phyloP scores from a whole-genome alignment of 2,888 invertebrate species.

The Parnassius glacialis region DNA sequence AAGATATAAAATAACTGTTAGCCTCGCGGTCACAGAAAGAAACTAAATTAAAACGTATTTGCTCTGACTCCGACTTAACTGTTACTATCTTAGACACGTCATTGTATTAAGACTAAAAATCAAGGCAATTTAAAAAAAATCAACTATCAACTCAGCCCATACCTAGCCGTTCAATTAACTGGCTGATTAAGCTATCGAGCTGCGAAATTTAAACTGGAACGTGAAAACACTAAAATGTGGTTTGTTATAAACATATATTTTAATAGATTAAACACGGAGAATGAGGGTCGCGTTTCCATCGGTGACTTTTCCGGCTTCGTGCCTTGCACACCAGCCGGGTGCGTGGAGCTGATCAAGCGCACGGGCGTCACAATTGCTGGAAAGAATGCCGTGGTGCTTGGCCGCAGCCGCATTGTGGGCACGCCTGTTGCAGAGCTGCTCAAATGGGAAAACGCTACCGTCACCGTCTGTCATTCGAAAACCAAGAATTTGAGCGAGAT shows the following conservation, averaged over 20 bases:
- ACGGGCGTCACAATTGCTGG: slow-evolving; percentile 90
- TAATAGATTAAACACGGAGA: slow-evolving; percentile 90
- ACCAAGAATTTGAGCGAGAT: slow-evolving; percentile 90
- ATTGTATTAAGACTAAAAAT: too few relatives aligned
- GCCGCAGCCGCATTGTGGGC: slow-evolving; percentile 98
- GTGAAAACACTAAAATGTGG: too few relatives aligned
- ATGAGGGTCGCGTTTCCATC: slow-evolving; percentile 95
- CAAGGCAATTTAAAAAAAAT: too few relatives aligned
- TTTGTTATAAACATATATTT: background rate
- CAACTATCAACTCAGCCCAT: too few relatives aligned
- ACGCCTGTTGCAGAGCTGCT: slow-evolving; percentile 96
- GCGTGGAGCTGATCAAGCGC: slow-evolving; percentile 93
- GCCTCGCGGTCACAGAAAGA: too few relatives aligned
- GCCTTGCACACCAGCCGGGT: slow-evolving; percentile 98
- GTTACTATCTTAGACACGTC: too few relatives aligned
- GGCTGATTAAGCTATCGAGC: too few relatives aligned
- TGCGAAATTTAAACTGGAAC: too few relatives aligned
- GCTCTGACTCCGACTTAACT: too few relatives aligned
- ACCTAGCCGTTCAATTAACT: too few relatives aligned
- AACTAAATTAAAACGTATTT: too few relatives aligned
- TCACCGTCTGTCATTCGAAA: slow-evolving; percentile 97
- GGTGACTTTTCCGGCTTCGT: slow-evolving; percentile 94
- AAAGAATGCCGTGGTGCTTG: slow-evolving; percentile 94
- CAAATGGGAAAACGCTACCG: slow-evolving; percentile 98
- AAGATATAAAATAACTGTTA: too few relatives aligned